These are phyloP conservation scores for Phrynosoma blainvillii DNA, from an alignment of 2,113 vertebrate species.

Conservation along the genomic window DNA sequence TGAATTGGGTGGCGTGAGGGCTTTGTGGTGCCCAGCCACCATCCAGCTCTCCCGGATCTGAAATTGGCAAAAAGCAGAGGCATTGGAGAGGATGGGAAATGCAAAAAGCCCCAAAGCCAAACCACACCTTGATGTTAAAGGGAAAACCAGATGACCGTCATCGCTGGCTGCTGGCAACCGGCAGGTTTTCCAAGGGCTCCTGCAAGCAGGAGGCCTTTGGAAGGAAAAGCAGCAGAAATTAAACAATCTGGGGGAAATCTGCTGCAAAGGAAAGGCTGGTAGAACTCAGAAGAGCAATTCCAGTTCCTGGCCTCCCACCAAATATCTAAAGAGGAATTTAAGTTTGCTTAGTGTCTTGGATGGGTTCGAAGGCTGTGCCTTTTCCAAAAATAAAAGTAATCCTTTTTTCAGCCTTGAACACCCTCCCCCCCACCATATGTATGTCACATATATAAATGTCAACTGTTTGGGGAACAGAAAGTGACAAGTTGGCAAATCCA, in stretches of 20 bases:
- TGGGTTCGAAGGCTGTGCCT: slow-evolving; percentile 32
- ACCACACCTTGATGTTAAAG: not conserved
- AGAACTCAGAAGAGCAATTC: not conserved
- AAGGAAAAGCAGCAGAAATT: not conserved
- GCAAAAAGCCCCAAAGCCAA: not conserved
- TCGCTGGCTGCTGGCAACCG: not conserved
- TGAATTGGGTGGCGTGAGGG: not conserved
- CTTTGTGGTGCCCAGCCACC: not conserved
- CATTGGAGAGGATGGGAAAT: not conserved
- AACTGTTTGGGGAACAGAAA: not conserved
- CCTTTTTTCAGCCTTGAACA: not conserved
- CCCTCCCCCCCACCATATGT: not conserved
- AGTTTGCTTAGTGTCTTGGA: slow-evolving; percentile 44
- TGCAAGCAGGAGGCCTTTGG: not conserved
- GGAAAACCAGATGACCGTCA: not conserved
- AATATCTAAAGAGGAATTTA: slow-evolving; percentile 39
- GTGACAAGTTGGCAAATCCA: no score
- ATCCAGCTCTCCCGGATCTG: slow-evolving; percentile 23
- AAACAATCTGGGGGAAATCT: accelerated
- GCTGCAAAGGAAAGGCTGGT: not conserved
- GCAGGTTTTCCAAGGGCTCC: not conserved
- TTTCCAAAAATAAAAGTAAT: slow-evolving; percentile 5
- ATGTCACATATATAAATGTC: not conserved
- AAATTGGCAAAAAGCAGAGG: slow-evolving; percentile 30
- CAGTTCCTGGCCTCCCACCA: not conserved